phyloP scores from a whole-genome alignment of 2,797 vertebrate species.

The Hirundo rustica region DNA sequence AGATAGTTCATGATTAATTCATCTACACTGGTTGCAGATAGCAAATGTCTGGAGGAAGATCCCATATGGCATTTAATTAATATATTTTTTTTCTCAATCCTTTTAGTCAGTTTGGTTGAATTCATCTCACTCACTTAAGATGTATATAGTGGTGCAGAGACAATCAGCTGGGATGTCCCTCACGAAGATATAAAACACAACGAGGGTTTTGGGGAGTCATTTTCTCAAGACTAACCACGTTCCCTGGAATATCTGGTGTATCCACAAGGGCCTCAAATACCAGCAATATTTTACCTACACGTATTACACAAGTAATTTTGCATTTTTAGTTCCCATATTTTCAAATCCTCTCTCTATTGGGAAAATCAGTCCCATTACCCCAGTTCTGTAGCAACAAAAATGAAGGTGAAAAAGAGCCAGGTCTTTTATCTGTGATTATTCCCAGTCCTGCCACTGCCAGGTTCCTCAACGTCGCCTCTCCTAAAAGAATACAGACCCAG shows the following conservation, averaged over 20 bases:
- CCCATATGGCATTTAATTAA: neutral
- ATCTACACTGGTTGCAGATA: neutral
- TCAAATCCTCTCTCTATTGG: neutral
- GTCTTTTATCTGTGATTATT: neutral
- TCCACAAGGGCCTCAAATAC: neutral
- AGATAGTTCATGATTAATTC: neutral
- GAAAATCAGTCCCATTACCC: neutral
- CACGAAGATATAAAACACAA: neutral
- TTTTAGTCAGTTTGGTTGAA: neutral
- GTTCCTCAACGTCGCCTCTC: accelerated
- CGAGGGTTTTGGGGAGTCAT: neutral
- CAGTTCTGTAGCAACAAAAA: neutral
- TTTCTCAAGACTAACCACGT: neutral
- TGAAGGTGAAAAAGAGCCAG: neutral
- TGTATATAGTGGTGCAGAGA: neutral
- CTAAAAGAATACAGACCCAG: neutral
- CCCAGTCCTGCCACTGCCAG: neutral
- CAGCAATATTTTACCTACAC: neutral
- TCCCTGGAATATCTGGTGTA: neutral
- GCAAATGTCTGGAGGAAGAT: neutral
- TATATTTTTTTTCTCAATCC: neutral
- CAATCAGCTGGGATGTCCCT: neutral
- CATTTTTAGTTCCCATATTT: neutral
- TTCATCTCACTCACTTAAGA: neutral
- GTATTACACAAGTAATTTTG: neutral